phyloP scores from a whole-genome alignment of 2,113 vertebrate species.

The Gobiocypris rarus region DNA sequence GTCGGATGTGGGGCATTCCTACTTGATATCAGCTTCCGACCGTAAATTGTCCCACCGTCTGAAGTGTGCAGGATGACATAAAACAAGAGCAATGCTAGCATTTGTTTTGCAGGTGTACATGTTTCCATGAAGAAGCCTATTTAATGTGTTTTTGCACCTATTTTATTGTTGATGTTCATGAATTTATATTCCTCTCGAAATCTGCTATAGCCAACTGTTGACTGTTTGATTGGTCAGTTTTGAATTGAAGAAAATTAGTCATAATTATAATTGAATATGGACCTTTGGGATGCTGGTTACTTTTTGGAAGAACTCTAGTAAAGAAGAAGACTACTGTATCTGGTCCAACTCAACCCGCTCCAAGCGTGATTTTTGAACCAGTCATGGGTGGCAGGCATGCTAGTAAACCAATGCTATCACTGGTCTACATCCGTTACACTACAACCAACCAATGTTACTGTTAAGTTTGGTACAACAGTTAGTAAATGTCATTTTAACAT shows the following conservation, averaged over 20 bases:
- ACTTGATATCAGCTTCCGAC: not conserved
- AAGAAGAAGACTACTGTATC: not conserved
- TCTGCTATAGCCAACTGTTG: not conserved
- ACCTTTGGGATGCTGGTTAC: not conserved
- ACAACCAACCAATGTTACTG: not conserved
- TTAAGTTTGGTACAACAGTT: not conserved
- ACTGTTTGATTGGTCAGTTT: not conserved
- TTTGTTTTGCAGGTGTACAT: not conserved
- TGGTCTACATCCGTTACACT: too few species aligned
- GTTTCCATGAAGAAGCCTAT: not conserved
- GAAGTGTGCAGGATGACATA: not conserved
- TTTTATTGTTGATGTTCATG: not conserved
- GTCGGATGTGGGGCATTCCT: not conserved
- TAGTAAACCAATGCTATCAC: too few species aligned
- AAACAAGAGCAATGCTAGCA: not conserved
- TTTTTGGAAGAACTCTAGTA: not conserved
- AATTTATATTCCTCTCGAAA: not conserved
- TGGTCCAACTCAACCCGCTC: too few species aligned
- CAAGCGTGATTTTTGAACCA: too few species aligned
- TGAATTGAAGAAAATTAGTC: not conserved
- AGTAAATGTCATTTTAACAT: not conserved
- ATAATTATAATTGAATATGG: not conserved
- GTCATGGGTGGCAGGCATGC: too few species aligned
- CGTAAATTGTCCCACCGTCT: not conserved
- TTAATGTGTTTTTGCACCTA: not conserved